phyloP scores from a whole-genome alignment of 2,888 invertebrate genomes.

The Temnothorax ravouxi region DNA sequence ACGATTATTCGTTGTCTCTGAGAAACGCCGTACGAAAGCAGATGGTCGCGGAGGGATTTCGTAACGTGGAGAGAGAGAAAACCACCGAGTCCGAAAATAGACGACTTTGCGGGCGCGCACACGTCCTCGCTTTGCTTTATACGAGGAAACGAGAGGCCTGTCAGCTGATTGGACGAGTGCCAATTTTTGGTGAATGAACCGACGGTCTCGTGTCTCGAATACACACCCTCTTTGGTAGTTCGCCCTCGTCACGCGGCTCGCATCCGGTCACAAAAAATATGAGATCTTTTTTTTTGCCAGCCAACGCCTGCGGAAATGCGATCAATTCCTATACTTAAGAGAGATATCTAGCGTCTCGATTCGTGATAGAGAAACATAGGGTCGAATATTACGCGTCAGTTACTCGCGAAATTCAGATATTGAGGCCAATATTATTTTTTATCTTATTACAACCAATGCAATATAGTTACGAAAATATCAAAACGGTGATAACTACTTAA shows the following conservation, averaged over 20 bases:
- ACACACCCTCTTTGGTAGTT: constrained; percentile 39
- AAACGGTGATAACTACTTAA: not conserved
- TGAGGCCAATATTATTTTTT: not conserved
- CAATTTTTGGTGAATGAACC: constrained; percentile 58
- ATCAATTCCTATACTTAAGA: constrained; percentile 26
- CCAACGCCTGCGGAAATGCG: constrained; percentile 1
- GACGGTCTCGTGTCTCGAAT: constrained; percentile 39
- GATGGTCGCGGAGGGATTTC: constrained; percentile 47
- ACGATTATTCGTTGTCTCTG: constrained; percentile 27
- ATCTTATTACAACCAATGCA: not conserved
- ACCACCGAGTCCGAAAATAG: constrained; percentile 47
- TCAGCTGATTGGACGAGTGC: constrained; percentile 52
- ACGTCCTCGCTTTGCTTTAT: constrained; percentile 51
- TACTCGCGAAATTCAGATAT: not conserved
- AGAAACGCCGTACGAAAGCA: constrained; percentile 28
- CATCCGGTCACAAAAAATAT: constrained; percentile 9
- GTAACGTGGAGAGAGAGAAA: constrained; percentile 33
- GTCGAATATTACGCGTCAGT: not conserved
- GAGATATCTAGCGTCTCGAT: not conserved
- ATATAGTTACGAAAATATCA: not conserved
- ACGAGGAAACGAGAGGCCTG: constrained; percentile 51
- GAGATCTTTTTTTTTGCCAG: not conserved
- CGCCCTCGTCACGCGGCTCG: constrained; percentile 19
- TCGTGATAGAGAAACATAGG: not conserved
- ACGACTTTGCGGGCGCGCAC: constrained; percentile 49